phyloP scores from a whole-genome alignment of 2,113 vertebrate species.

The Malurus melanocephalus region DNA sequence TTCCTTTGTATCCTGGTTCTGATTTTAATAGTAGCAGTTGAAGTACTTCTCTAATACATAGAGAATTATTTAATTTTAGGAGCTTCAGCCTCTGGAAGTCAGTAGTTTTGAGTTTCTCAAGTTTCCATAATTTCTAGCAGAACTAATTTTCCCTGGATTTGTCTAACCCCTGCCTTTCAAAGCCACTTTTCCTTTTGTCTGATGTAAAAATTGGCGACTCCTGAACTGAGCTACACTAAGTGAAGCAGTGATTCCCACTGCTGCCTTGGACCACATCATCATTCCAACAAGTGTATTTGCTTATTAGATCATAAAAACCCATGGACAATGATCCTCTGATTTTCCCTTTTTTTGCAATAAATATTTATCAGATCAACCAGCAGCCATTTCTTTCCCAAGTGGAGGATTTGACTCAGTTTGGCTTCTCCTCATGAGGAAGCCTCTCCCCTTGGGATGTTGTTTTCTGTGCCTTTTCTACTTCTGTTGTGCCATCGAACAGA shows the following conservation, averaged over 20 bases:
- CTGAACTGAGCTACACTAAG: neutral
- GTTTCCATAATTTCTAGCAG: neutral
- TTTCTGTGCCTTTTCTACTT: neutral
- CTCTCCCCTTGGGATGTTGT: neutral
- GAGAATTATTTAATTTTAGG: neutral
- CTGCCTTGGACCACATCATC: neutral
- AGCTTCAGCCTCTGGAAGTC: neutral
- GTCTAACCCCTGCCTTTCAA: neutral
- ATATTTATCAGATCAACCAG: neutral
- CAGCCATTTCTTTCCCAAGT: neutral
- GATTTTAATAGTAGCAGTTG: neutral
- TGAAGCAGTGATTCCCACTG: neutral
- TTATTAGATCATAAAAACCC: neutral
- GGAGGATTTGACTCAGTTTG: neutral
- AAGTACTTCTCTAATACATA: neutral
- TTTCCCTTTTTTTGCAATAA: neutral
- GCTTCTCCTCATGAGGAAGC: neutral
- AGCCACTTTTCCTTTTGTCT: neutral
- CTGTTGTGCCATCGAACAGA: neutral
- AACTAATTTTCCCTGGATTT: neutral
- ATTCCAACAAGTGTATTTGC: neutral
- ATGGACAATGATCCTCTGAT: neutral
- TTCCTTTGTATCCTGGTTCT: neutral
- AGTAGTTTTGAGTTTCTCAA: neutral
- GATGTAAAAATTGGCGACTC: neutral